These are phyloP conservation scores for Agrochola lota DNA, from an alignment of 2,888 invertebrate species.

Conservation along the genomic window DNA sequence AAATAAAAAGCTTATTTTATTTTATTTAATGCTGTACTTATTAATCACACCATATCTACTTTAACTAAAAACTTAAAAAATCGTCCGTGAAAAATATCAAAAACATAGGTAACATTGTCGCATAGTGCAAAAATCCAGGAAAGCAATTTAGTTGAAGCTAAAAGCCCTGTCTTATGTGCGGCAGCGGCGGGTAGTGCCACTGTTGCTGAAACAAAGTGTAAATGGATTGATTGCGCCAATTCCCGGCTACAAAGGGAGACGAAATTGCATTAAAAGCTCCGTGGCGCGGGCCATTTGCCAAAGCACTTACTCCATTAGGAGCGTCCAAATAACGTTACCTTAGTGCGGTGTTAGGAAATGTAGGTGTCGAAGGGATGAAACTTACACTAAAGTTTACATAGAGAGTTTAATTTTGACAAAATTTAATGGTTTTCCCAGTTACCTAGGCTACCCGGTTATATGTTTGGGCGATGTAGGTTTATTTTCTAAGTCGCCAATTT, in stretches of 20 bases:
- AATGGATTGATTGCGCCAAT: constrained; percentile 91
- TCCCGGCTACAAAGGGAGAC: constrained; percentile 88
- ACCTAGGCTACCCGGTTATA: too few species aligned
- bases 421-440: not conserved
- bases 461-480: not conserved
- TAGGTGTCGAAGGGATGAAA: constrained; percentile 59
- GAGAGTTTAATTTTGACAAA: not conserved
- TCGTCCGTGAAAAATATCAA: not conserved
- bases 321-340: constrained; percentile 88
- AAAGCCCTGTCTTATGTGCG: constrained; percentile 79
- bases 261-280: constrained; percentile 90
- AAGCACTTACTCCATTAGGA: constrained; percentile 89
- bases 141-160: constrained; percentile 81
- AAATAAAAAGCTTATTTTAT: too few species aligned
- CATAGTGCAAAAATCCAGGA: constrained; percentile 68
- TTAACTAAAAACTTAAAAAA: not conserved
- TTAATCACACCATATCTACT: not conserved
- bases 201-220: constrained; percentile 91
- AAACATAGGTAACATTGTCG: constrained; percentile 15
- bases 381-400: constrained; percentile 30
- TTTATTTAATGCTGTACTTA: not conserved
- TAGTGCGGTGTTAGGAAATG: constrained; percentile 79
- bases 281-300: constrained; percentile 88
- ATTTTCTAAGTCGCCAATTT: too few species aligned
- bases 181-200: constrained; percentile 73